Conservation (phyloP, 1,140 invertebrate genomes). For the Asbolus verrucosus region DNA sequence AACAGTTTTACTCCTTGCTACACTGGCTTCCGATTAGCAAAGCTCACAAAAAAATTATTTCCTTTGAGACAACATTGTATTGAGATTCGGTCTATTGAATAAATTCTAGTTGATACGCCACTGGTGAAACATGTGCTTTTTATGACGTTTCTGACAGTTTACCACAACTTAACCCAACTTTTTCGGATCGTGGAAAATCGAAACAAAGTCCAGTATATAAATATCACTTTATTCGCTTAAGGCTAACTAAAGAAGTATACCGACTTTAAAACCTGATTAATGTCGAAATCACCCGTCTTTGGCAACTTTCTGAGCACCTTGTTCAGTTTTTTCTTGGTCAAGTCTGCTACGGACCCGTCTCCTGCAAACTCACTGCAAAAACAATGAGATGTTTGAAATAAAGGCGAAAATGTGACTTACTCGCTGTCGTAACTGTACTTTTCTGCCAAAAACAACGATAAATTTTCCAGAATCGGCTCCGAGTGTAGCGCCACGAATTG, state of each 20-base stretch:
- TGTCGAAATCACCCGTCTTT: constrained; percentile 79
- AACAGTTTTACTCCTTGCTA: too few relatives aligned
- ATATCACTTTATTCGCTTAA: constrained; percentile 22
- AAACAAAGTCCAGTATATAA: background rate
- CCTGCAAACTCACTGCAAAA: constrained; percentile 68
- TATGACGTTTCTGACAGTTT: too few relatives aligned
- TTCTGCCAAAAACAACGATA: constrained; percentile 81
- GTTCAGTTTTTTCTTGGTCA: constrained; percentile 74
- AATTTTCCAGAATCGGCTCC: constrained; percentile 90
- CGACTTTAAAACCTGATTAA: constrained; percentile 80
- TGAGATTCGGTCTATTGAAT: too few relatives aligned
- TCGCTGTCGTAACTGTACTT: constrained; percentile 73
- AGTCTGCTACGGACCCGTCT: constrained; percentile 67
- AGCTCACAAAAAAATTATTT: too few relatives aligned
- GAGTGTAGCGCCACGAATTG: constrained; percentile 96
- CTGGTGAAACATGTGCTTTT: too few relatives aligned
- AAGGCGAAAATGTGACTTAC: constrained; percentile 66
- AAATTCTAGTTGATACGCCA: too few relatives aligned
- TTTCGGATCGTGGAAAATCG: too few relatives aligned
- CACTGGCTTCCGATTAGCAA: too few relatives aligned
- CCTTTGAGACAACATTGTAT: too few relatives aligned
- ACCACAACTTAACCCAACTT: too few relatives aligned
- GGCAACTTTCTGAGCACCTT: constrained; percentile 73
- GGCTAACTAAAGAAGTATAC: constrained; percentile 85
- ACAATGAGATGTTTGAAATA: constrained; percentile 50